phyloP scores from a whole-genome alignment of 2,113 vertebrate species.

The Gallinago undulata region DNA sequence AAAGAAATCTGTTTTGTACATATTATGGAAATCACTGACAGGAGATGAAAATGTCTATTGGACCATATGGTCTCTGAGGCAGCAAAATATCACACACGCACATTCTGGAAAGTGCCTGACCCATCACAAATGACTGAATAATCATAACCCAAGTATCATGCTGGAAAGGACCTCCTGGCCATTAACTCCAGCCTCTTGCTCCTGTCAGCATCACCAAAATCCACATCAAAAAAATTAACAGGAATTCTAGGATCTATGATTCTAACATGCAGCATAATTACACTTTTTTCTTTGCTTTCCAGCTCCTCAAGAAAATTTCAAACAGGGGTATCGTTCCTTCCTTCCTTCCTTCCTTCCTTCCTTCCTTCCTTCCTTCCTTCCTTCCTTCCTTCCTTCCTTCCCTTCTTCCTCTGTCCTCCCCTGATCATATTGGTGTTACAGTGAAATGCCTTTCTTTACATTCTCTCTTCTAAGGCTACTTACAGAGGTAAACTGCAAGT shows the following conservation, averaged over 20 bases:
- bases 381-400: background rate
- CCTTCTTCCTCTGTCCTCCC: too few relatives aligned
- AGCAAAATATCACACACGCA: background rate
- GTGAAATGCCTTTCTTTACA: background rate
- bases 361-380: too few relatives aligned
- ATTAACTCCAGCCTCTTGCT: background rate
- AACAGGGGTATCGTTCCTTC: background rate
- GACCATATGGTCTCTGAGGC: background rate
- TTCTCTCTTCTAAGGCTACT: background rate
- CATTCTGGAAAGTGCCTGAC: background rate
- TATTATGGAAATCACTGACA: background rate
- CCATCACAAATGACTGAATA: background rate
- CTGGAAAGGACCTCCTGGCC: background rate
- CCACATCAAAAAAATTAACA: background rate
- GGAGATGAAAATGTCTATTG: background rate
- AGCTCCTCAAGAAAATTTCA: background rate
- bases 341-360: fast-evolving
- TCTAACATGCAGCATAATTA: background rate
- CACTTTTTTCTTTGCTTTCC: background rate
- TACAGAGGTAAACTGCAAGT: background rate
- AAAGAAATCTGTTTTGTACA: background rate
- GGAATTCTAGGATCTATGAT: too few relatives aligned
- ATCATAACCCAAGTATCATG: background rate
- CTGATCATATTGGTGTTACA: background rate
- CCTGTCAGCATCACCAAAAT: background rate